A percentile compares a stretch with the other conserved stretches of the same genome.
phyloP scores from a whole-genome alignment of 2,113 vertebrate genomes.

The Passer montanus region DNA sequence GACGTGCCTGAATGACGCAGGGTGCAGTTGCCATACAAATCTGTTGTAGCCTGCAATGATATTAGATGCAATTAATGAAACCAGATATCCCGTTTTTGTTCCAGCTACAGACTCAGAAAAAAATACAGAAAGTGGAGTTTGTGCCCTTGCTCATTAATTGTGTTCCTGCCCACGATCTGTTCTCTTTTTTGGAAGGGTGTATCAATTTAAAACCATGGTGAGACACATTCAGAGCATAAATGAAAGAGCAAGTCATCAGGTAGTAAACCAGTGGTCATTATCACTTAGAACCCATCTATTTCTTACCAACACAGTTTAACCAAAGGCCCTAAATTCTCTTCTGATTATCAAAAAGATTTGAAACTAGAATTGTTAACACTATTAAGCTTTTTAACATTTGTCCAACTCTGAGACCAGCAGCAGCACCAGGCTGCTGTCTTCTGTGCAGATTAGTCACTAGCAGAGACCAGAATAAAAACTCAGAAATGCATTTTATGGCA shows the following conservation, averaged over 20 bases:
- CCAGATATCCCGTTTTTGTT: neutral
- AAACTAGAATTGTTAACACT: neutral
- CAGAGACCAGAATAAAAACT: neutral
- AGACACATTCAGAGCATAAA: neutral
- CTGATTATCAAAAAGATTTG: neutral
- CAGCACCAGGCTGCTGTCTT: neutral
- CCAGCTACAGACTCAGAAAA: neutral
- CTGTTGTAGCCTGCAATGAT: slow-evolving; percentile 90
- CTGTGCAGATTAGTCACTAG: neutral
- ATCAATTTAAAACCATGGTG: neutral
- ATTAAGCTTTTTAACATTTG: neutral
- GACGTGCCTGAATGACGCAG: slow-evolving; percentile 97
- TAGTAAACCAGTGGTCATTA: neutral
- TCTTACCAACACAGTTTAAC: neutral
- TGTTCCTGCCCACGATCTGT: neutral
- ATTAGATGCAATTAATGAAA: slow-evolving; percentile 34
- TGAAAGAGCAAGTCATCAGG: neutral
- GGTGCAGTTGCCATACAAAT: slow-evolving; percentile 98
- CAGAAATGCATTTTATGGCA: neutral
- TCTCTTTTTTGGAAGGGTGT: neutral
- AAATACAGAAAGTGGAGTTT: neutral
- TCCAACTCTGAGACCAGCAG: neutral
- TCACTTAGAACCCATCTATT: neutral
- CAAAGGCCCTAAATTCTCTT: neutral
- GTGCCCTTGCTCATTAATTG: neutral